These are phyloP conservation scores for Mesaphorura yosii DNA, from an alignment of 1,140 invertebrate genomes.

Conservation along the genomic window DNA sequence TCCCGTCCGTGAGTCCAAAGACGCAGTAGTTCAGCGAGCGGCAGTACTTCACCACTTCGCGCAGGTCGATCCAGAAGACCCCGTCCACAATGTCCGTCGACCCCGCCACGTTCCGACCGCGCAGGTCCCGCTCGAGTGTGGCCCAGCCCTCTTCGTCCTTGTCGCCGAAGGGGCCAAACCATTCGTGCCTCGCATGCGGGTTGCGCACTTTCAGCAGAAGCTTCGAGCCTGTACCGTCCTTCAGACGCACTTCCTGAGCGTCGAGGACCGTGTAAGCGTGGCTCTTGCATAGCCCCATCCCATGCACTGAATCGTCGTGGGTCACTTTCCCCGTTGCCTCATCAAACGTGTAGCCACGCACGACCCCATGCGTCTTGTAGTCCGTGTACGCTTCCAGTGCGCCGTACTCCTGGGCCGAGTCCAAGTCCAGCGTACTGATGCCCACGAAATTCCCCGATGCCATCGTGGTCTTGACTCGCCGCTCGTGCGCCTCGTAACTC, in stretches of 20 bases:
- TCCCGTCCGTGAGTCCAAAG: not conserved
- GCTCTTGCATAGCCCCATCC: not conserved
- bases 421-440: too few relatives aligned
- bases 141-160: too few relatives aligned
- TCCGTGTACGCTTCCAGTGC: not conserved
- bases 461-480: too few relatives aligned
- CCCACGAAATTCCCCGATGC: too few relatives aligned
- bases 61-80: not conserved
- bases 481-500: too few relatives aligned
- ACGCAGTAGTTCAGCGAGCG: not conserved
- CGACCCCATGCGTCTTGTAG: not conserved
- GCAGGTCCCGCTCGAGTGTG: not conserved
- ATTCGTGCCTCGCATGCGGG: not conserved
- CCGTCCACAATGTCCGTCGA: not conserved
- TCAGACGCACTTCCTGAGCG: not conserved
- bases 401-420: too few relatives aligned
- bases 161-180: not conserved
- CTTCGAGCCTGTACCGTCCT: not conserved
- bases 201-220: not conserved
- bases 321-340: not conserved
- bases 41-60: not conserved
- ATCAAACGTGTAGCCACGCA: not conserved
- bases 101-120: not conserved
- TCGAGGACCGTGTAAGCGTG: not conserved
- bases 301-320: not conserved